phyloP scores from a whole-genome alignment of 2,113 vertebrate species.

The Catharus minimus region DNA sequence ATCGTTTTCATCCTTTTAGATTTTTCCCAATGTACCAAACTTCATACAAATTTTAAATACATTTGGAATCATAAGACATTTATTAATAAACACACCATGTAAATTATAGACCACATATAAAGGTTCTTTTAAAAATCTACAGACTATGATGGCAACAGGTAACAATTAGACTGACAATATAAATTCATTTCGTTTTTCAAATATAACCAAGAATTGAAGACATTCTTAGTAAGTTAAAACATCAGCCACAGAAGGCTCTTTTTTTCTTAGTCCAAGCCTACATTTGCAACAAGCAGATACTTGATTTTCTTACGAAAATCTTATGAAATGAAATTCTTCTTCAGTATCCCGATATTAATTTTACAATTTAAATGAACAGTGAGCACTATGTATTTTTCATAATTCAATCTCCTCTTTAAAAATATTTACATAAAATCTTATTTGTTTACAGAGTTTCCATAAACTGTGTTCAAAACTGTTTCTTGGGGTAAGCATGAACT shows the following conservation, averaged over 20 bases:
- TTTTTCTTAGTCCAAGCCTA: neutral
- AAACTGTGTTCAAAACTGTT: neutral
- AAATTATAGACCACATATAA: neutral
- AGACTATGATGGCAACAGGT: neutral
- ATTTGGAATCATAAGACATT: neutral
- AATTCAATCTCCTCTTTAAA: neutral
- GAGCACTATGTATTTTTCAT: neutral
- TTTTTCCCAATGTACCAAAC: neutral
- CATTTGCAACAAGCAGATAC: neutral
- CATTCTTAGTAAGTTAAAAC: neutral
- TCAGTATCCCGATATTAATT: neutral
- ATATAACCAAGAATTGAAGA: neutral
- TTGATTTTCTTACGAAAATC: neutral
- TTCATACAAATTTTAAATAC: neutral
- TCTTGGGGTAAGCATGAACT: neutral
- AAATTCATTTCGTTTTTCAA: neutral
- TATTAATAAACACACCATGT: neutral
- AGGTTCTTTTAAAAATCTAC: neutral
- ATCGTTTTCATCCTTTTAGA: neutral
- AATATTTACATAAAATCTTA: neutral
- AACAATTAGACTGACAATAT: neutral
- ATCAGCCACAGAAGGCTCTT: fast-evolving
- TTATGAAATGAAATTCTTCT: neutral
- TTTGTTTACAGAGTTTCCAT: fast-evolving
- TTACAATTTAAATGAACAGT: neutral